These are phyloP conservation scores for Pseudochirops corinnae DNA, from an alignment of 2,797 vertebrate species.

Conservation along the genomic window DNA sequence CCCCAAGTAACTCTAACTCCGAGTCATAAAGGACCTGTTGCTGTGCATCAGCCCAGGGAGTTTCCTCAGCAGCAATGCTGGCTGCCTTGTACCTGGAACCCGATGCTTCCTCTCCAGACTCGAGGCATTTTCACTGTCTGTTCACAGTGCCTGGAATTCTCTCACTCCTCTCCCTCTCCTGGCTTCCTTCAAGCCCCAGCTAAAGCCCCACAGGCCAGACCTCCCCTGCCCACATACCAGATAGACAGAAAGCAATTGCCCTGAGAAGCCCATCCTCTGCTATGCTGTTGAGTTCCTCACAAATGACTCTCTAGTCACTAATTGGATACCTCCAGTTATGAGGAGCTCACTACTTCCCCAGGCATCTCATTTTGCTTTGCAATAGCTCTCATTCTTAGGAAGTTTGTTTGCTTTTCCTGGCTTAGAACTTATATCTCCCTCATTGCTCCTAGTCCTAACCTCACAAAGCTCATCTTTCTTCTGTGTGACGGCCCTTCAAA, in stretches of 20 bases:
- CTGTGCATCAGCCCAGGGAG: not conserved
- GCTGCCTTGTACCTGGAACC: not conserved
- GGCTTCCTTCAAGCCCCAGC: not conserved
- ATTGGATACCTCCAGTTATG: not conserved
- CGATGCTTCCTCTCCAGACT: not conserved
- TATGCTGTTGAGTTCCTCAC: not conserved
- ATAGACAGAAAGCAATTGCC: not conserved
- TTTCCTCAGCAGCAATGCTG: not conserved
- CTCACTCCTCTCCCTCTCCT: not conserved
- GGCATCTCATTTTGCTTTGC: not conserved
- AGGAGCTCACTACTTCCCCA: not conserved
- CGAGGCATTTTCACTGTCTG: not conserved
- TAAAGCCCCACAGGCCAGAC: not conserved
- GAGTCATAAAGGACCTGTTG: not conserved
- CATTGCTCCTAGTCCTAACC: not conserved
- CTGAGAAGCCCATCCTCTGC: not conserved
- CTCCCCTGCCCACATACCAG: not conserved
- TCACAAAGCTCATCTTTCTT: not conserved
- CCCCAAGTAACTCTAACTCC: not conserved
- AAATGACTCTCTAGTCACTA: not conserved
- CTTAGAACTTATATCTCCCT: not conserved
- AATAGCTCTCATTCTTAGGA: not conserved
- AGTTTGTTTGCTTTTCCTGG: not conserved
- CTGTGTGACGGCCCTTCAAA: not conserved
- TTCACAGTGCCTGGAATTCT: not conserved